Conservation (phyloP, 2,113 vertebrate genomes). For the Dendrocopos noguchii region DNA sequence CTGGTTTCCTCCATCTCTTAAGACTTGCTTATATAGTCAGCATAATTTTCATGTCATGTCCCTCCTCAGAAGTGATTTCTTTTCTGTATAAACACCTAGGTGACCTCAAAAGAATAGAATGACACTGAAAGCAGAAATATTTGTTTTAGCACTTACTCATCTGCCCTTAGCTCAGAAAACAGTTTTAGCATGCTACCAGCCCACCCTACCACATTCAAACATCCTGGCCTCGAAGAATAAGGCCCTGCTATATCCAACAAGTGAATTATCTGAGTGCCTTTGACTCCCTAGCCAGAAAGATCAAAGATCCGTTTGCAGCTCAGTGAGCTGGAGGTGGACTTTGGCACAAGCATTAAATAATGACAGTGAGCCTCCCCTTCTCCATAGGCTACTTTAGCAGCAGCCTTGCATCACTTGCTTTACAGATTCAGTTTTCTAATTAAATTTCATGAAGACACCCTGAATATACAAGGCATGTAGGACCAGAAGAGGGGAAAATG, state of each 20-base stretch:
- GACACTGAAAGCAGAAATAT: not conserved
- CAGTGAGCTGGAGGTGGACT: not conserved
- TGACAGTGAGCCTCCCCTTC: not conserved
- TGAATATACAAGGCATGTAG: not conserved
- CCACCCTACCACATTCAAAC: not conserved
- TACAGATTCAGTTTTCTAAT: not conserved
- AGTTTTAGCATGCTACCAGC: not conserved
- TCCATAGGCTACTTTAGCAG: not conserved
- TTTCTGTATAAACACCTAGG: not conserved
- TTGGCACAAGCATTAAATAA: not conserved
- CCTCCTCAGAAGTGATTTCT: not conserved
- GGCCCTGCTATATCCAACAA: not conserved
- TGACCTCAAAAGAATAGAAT: not conserved
- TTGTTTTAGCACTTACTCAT: not conserved
- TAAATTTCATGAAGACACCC: not conserved
- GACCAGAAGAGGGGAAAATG: not conserved
- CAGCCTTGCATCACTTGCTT: not conserved
- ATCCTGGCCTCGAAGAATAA: not conserved
- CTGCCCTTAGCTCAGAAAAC: not conserved
- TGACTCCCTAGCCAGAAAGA: not conserved
- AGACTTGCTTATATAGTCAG: not conserved
- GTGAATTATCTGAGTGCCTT: not conserved
- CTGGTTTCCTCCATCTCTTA: not conserved
- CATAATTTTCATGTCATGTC: not conserved
- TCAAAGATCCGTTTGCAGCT: not conserved